Percentiles rank a stretch among this genome's conserved stretches.
These are phyloP conservation scores for Brachypodius melanocephalos DNA, from an alignment of 2,113 vertebrate species.

Conservation along the genomic window DNA sequence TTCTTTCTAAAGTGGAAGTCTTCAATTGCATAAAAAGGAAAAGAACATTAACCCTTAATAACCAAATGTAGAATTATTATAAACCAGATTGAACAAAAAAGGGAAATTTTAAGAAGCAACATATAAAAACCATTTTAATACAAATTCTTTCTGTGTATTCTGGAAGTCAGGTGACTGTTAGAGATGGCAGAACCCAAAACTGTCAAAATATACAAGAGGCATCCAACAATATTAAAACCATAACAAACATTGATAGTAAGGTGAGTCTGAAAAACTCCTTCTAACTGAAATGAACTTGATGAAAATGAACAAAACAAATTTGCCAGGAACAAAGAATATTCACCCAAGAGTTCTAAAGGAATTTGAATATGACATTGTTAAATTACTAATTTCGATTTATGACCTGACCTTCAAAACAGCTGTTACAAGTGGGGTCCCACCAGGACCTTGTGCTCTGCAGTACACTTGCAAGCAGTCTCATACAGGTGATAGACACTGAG, in stretches of 20 bases:
- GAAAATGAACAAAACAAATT: neutral
- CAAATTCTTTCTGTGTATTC: neutral
- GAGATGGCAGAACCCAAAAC: neutral
- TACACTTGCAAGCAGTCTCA: neutral
- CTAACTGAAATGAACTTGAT: neutral
- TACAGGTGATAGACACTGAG: neutral
- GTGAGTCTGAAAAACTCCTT: neutral
- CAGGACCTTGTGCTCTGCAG: neutral
- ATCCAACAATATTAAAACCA: neutral
- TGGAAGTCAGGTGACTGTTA: neutral
- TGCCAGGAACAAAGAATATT: neutral
- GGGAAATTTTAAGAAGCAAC: neutral
- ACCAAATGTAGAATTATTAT: neutral
- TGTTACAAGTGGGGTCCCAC: accelerated
- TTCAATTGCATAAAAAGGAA: neutral
- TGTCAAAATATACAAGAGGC: neutral
- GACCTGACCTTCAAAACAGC: neutral
- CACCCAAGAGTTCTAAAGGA: neutral
- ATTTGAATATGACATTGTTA: neutral
- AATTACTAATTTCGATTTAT: neutral
- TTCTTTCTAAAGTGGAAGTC: neutral
- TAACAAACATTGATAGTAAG: neutral
- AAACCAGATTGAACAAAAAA: neutral
- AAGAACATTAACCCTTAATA: neutral
- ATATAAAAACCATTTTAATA: neutral